Evolutionary conservation across 2,888 invertebrate genomes (phyloP).

Genomic region (Agrochola macilenta): DNA sequence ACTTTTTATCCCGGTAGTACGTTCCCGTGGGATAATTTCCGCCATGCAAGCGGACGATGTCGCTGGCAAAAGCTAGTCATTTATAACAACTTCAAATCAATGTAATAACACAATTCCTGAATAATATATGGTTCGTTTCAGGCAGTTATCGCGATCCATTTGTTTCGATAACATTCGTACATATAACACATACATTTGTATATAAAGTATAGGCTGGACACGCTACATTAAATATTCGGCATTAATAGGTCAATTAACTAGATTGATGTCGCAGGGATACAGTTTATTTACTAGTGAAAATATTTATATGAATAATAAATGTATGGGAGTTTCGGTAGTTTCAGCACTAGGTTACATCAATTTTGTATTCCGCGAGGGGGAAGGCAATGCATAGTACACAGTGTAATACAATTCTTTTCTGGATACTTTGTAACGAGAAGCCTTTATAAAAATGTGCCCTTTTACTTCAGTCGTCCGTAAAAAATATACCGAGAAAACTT

Average conservation of each 20-base stretch:
- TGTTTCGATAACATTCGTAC: slow-evolving; percentile 37
- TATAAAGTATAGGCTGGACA: slow-evolving; percentile 7
- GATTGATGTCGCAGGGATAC: slow-evolving; percentile 25
- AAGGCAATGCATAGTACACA: no score
- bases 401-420: no score
- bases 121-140: slow-evolving; percentile 23
- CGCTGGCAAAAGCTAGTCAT: background rate
- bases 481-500: no score
- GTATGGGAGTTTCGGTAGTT: background rate
- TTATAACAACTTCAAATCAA: slow-evolving; percentile 14
- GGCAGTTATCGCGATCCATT: slow-evolving; percentile 43
- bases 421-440: no score
- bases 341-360: no score
- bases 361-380: no score
- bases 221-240: slow-evolving; percentile 41
- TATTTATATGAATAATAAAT: background rate
- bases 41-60: no score
- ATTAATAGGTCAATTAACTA: slow-evolving; percentile 53
- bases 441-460: no score
- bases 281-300: slow-evolving; percentile 16
- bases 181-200: slow-evolving; percentile 11
- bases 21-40: no score
- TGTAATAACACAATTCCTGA: slow-evolving; percentile 24
- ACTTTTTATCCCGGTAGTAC: no score
- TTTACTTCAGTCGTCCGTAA: no score